Base-by-base conservation (phyloP, 2,797 vertebrate species). In the Iguana delicatissima region DNA sequence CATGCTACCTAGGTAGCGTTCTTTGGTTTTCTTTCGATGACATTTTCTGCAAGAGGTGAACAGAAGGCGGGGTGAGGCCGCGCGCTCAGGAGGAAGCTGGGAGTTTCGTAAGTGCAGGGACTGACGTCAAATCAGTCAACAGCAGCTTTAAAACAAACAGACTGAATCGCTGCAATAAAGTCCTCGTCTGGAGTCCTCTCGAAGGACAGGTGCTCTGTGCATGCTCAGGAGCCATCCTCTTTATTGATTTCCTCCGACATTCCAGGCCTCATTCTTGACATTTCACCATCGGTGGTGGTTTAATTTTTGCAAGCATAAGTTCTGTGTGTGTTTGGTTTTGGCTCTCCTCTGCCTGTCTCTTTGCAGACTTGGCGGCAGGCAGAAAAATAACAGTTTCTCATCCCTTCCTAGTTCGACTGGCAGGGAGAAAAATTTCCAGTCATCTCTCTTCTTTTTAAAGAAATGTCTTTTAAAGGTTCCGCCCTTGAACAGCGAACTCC, bases 51-150 rank as follows among this genome's bases (percentile, higher is more conserved):
- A 38, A 1, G 4, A 64, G 18, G 64, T 16, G 0, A 62, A 32
- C 14, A 1, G 4, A 0, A 0, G n/a, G 5, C 26, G 4, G 0
- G 2, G 64, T 2, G 0, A 1, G 16, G 2, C 16, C 72, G 20
- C 6, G 85, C 74, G 1, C 2, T 12, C 22, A 62, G 7, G 67
- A 69, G 89, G 64, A 57, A 46, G 35, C 3, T 0, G 42, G 42
- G 14, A 5, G 67, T 59, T 82, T 72, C 18, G 80, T 13, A 82
- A 42, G 69, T 6, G 4, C 50, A 3, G 80, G 0, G 46, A 32
- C 42, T 73, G 16, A 42, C 9, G 42, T 69, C 67, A 73, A 4
- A 2, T 3, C 32, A 80, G 77, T 80, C 18, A n/a, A 14, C 46
- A 1, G 46, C 14, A 6, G 46, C 64, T 73, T 35, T 55, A 32